A percentile compares a stretch with the other conserved stretches of the same genome.
Evolutionary conservation across 2,113 vertebrate genomes (phyloP).

Genomic region (Macquaria australasica): DNA sequence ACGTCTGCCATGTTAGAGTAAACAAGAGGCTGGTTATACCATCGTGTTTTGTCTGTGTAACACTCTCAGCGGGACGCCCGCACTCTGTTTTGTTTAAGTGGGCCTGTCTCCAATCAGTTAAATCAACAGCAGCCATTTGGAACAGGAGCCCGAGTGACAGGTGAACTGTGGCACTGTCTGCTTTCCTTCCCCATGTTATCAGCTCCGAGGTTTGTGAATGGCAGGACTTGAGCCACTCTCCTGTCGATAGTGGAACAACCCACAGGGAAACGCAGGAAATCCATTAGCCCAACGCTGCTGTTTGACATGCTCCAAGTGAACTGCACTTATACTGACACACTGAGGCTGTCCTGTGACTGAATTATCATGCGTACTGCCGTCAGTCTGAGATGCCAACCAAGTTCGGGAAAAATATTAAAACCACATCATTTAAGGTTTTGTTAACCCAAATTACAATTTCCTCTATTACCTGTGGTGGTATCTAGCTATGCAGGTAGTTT

Average conservation of each 20-base stretch:
- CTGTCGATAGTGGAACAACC: slow-evolving; percentile 75
- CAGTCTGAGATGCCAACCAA: neutral
- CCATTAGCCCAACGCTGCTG: slow-evolving; percentile 71
- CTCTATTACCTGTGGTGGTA: neutral
- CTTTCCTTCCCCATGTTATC: slow-evolving; percentile 65
- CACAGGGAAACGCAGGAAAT: slow-evolving; percentile 76
- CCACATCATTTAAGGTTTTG: neutral
- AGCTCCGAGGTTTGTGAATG: slow-evolving; percentile 65
- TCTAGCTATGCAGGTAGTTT: neutral
- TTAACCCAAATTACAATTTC: neutral
- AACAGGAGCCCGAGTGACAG: slow-evolving; percentile 73
- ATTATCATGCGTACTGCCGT: slow-evolving; percentile 29
- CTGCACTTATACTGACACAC: slow-evolving; percentile 64
- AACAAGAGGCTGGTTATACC: slow-evolving; percentile 73
- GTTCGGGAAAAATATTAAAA: slow-evolving; percentile 12
- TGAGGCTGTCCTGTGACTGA: slow-evolving; percentile 39
- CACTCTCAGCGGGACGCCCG: slow-evolving; percentile 62
- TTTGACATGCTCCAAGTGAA: slow-evolving; percentile 75
- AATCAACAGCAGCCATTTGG: slow-evolving; percentile 77
- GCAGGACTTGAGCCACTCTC: slow-evolving; percentile 73
- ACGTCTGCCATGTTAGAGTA: slow-evolving; percentile 74
- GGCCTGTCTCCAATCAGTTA: slow-evolving; percentile 77
- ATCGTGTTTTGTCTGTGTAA: slow-evolving; percentile 70
- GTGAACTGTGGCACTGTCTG: slow-evolving; percentile 69
- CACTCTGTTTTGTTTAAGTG: slow-evolving; percentile 78